Conservation (phyloP, 1,140 invertebrate genomes). For the Eciton burchellii region DNA sequence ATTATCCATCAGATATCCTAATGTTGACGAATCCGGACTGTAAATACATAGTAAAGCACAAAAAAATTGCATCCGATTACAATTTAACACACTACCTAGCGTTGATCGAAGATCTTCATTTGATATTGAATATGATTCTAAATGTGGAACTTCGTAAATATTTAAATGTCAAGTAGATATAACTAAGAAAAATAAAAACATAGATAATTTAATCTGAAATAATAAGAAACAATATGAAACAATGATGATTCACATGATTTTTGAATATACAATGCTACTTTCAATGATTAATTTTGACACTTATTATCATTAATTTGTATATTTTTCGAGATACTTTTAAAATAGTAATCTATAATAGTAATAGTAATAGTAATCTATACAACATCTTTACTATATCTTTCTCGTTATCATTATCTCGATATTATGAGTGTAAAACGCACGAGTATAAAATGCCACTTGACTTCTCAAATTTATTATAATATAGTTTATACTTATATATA, state of each 20-base stretch:
- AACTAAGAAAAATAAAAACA: not conserved
- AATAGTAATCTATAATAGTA: slow-evolving; percentile 5
- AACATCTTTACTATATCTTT: too few relatives aligned
- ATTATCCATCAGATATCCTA: slow-evolving; percentile 54
- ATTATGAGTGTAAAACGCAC: too few relatives aligned
- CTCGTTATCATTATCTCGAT: too few relatives aligned
- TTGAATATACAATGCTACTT: not conserved
- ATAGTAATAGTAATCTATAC: too few relatives aligned
- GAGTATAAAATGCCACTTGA: not conserved
- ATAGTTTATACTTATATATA: slow-evolving; percentile 21
- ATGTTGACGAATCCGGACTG: slow-evolving; percentile 64
- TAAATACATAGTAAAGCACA: slow-evolving; percentile 64
- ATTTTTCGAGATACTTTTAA: not conserved
- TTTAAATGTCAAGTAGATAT: not conserved
- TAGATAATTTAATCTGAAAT: not conserved
- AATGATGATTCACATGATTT: not conserved
- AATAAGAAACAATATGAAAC: not conserved
- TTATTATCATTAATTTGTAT: not conserved
- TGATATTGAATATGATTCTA: not conserved
- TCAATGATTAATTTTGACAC: not conserved
- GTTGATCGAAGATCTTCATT: not conserved
- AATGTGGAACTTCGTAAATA: not conserved
- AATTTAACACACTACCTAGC: not conserved
- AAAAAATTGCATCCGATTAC: not conserved
- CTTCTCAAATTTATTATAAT: slow-evolving; percentile 47